These are phyloP conservation scores for Rissa tridactyla DNA, from an alignment of 2,113 vertebrate species.

Conservation along the genomic window DNA sequence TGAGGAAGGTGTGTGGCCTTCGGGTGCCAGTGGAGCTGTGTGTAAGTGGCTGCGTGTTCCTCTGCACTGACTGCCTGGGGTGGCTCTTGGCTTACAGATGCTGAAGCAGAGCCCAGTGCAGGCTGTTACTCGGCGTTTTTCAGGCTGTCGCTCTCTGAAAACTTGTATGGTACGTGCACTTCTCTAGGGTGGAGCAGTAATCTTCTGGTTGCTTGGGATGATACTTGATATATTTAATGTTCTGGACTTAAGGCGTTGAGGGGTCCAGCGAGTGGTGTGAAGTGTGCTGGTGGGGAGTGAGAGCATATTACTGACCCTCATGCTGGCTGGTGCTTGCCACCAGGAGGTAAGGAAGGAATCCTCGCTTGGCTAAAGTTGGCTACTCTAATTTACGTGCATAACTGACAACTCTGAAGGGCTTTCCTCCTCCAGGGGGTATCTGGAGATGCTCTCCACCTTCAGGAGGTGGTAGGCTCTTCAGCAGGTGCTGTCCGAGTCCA, in stretches of 20 bases:
- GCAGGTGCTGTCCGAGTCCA: accelerated
- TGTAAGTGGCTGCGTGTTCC: accelerated
- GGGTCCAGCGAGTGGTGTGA: neutral
- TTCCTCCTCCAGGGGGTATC: accelerated
- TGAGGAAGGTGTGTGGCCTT: neutral
- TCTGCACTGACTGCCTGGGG: accelerated
- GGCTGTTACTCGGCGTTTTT: neutral
- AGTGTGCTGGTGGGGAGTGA: neutral
- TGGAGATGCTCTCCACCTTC: neutral
- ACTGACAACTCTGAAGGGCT: neutral
- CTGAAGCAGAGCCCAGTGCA: neutral
- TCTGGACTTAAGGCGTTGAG: neutral
- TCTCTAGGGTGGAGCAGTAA: neutral
- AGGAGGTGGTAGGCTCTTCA: neutral
- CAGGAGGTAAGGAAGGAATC: neutral
- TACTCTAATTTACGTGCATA: neutral
- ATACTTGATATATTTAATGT: accelerated
- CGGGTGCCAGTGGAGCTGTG: neutral
- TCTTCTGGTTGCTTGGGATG: neutral
- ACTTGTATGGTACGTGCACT: accelerated
- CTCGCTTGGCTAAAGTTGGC: neutral
- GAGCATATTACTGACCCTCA: accelerated
- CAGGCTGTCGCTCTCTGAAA: accelerated
- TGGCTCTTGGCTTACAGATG: no score
- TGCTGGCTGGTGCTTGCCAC: neutral